A percentile compares a stretch with the other conserved stretches of the same genome.
phyloP scores from a whole-genome alignment of 2,888 invertebrate genomes.

The Cartodere bifasciata region DNA sequence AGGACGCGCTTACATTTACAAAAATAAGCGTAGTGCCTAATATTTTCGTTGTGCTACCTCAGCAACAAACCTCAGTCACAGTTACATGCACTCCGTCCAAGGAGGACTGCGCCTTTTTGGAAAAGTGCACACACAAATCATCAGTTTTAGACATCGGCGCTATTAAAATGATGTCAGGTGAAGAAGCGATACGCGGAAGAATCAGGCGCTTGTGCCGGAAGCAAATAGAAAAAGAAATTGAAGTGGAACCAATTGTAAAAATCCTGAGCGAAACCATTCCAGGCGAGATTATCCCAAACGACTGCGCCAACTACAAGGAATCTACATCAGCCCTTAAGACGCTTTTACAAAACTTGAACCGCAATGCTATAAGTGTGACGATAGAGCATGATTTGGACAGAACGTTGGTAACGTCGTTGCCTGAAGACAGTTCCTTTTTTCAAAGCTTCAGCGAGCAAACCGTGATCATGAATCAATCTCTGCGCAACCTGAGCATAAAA shows the following conservation, averaged over 20 bases:
- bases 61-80: constrained; percentile 22
- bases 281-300: constrained; percentile 26
- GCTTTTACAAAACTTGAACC: constrained; percentile 22
- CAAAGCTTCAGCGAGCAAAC: constrained; percentile 24
- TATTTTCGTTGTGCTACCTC: constrained; percentile 25
- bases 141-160: constrained; percentile 28
- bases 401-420: constrained; percentile 25
- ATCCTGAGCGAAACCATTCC: constrained; percentile 22
- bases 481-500: constrained; percentile 12
- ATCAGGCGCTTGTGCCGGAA: constrained; percentile 25
- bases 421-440: constrained; percentile 28
- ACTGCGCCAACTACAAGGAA: constrained; percentile 27
- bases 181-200: constrained; percentile 28
- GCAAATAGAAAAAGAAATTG: constrained; percentile 18
- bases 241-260: constrained; percentile 19
- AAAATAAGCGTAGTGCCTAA: constrained; percentile 25
- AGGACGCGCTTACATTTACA: constrained; percentile 21
- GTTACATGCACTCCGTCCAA: constrained; percentile 26
- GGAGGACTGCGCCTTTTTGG: constrained; percentile 25
- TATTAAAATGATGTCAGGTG: constrained; percentile 27
- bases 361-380: constrained; percentile 28
- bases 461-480: constrained; percentile 15
- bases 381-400: constrained; percentile 30
- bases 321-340: constrained; percentile 21
- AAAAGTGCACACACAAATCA: constrained; percentile 15